Evolutionary conservation across 2,888 invertebrate genomes (phyloP).

Genomic region (Agrotis clavis): DNA sequence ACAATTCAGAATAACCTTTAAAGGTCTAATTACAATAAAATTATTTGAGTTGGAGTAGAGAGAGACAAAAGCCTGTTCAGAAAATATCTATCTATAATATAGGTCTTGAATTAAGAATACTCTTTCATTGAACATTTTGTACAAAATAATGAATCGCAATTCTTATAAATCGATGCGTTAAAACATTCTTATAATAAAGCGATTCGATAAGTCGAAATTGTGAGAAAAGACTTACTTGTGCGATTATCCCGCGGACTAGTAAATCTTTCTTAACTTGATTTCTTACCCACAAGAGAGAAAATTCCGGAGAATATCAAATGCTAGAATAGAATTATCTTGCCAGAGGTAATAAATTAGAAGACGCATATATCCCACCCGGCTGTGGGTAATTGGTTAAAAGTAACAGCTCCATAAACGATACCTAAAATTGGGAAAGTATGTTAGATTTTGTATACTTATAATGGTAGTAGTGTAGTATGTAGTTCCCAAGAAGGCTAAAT

Average conservation of each 20-base stretch:
- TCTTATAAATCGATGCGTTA: slow-evolving; percentile 1
- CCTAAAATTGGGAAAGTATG: background rate
- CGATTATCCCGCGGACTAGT: slow-evolving; percentile 10
- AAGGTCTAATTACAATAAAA: too few species aligned
- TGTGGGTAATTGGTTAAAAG: background rate
- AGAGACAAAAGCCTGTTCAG: too few species aligned
- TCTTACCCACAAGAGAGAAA: slow-evolving; percentile 20
- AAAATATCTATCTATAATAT: too few species aligned
- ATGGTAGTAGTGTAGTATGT: background rate
- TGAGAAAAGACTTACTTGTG: slow-evolving; percentile 17
- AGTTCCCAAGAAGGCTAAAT: too few species aligned
- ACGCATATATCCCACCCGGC: background rate
- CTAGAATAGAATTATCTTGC: slow-evolving; percentile 23
- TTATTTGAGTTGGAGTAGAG: too few species aligned
- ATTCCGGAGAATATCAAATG: slow-evolving; percentile 33
- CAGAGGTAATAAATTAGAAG: slow-evolving; percentile 6
- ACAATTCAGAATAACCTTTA: too few species aligned
- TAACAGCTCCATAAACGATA: background rate
- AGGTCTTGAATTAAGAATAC: background rate
- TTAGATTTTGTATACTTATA: background rate
- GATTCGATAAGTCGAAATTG: slow-evolving; percentile 31
- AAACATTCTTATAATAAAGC: slow-evolving; percentile 35
- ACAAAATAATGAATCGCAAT: background rate
- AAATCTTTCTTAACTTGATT: slow-evolving; percentile 35
- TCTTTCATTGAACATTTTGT: background rate